Evolutionary conservation across 2,113 vertebrate species (phyloP).

Genomic region (Amblyopsis rosae): DNA sequence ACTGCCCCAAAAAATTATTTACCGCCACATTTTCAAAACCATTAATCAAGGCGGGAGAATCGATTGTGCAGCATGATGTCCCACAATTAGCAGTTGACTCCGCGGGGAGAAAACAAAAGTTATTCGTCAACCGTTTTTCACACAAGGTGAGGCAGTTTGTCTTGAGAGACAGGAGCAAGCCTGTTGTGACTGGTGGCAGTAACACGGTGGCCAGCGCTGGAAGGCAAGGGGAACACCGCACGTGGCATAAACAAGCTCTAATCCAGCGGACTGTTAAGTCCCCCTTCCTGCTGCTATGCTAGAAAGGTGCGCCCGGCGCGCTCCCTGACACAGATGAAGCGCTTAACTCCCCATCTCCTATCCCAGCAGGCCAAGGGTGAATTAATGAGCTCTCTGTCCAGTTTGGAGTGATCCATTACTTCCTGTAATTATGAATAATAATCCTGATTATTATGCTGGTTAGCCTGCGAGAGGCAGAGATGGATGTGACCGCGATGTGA

Average conservation of each 20-base stretch:
- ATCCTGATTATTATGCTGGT: slow-evolving; percentile 99
- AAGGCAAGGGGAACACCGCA: slow-evolving; percentile 14
- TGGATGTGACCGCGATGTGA: slow-evolving; percentile 91
- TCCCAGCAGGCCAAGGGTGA: slow-evolving; percentile 89
- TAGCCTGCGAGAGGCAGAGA: slow-evolving; percentile 90
- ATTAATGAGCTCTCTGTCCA: slow-evolving; percentile 97
- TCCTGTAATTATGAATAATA: slow-evolving; percentile 99
- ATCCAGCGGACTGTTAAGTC: slow-evolving; percentile 69
- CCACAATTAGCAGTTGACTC: slow-evolving; percentile 13
- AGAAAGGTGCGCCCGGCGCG: slow-evolving; percentile 44
- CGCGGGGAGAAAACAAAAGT: not conserved
- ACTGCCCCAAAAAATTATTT: slow-evolving; percentile 23
- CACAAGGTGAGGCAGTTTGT: slow-evolving; percentile 42
- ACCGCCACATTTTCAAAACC: no score
- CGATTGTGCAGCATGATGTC: not conserved
- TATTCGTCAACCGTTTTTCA: slow-evolving; percentile 16
- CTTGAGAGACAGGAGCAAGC: slow-evolving; percentile 9
- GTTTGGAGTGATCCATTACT: slow-evolving; percentile 99
- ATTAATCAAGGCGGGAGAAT: no score
- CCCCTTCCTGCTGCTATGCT: slow-evolving; percentile 60
- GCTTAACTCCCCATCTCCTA: slow-evolving; percentile 81
- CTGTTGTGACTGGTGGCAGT: not conserved
- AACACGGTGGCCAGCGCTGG: not conserved
- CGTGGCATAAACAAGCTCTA: slow-evolving; percentile 35
- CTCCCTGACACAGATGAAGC: slow-evolving; percentile 93